These are phyloP conservation scores for Leptopilina clavipes DNA, from an alignment of 1,140 invertebrate species.

Conservation along the genomic window DNA sequence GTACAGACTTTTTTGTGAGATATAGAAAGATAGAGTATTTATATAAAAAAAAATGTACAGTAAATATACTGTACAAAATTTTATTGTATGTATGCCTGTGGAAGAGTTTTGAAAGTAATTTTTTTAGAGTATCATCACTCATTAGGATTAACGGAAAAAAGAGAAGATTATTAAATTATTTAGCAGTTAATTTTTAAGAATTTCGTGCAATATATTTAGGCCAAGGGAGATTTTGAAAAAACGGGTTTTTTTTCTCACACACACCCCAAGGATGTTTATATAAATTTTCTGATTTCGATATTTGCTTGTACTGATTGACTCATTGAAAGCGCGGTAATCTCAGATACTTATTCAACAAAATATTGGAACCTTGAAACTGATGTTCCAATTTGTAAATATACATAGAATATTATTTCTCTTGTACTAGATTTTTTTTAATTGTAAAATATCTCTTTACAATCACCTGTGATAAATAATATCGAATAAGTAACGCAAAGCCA, in stretches of 20 bases:
- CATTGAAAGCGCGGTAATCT: background rate
- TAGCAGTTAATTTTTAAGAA: constrained; percentile 15
- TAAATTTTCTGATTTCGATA: background rate
- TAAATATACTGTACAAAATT: constrained; percentile 16
- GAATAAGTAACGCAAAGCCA: background rate
- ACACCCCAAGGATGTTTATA: background rate
- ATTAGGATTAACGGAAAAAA: background rate
- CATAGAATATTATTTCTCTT: constrained; percentile 8
- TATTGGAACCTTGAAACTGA: constrained; percentile 1
- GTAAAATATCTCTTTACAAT: constrained; percentile 7
- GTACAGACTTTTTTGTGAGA: constrained; percentile 21
- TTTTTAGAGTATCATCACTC: constrained; percentile 9
- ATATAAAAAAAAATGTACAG: background rate
- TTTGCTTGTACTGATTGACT: background rate
- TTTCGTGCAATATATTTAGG: constrained; percentile 16
- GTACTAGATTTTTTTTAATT: constrained; percentile 1
- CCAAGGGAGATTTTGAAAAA: background rate
- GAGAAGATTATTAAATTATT: constrained; percentile 1
- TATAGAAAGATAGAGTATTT: constrained; percentile 20
- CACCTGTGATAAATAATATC: constrained; percentile 3
- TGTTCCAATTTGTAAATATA: constrained; percentile 2
- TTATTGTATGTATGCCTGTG: constrained; percentile 24
- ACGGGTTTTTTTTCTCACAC: background rate
- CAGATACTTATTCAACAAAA: constrained; percentile 4
- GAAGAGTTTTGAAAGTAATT: background rate